Conservation (phyloP, 2,797 vertebrate species). For the Enteromius trimaculatus region DNA sequence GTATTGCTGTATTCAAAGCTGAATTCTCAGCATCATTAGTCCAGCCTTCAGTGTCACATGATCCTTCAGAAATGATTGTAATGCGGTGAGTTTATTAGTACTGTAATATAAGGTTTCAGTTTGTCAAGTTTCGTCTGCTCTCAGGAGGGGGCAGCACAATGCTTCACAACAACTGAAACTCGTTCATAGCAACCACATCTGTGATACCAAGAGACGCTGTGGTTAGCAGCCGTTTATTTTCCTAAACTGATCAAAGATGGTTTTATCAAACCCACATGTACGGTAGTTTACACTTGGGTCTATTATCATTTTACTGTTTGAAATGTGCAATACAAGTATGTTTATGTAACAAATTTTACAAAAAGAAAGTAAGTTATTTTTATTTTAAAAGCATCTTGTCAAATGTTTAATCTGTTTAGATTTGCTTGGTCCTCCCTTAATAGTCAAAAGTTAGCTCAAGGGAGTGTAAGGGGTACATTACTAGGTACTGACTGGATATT, state of each 20-base stretch:
- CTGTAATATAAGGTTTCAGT: background rate
- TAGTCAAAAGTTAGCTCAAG: background rate
- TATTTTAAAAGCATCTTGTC: background rate
- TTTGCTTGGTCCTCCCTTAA: background rate
- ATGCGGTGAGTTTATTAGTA: background rate
- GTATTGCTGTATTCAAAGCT: background rate
- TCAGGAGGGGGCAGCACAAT: constrained; percentile 44
- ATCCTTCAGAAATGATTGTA: background rate
- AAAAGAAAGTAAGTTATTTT: background rate
- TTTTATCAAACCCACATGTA: background rate
- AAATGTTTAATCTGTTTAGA: background rate
- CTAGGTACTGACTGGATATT: background rate
- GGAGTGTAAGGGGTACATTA: background rate
- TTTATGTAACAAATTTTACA: background rate
- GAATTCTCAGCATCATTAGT: background rate
- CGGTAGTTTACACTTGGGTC: background rate
- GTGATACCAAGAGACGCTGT: background rate
- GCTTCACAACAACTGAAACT: constrained; percentile 4
- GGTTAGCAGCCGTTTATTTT: constrained; percentile 18
- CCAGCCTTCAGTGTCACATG: background rate
- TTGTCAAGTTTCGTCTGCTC: background rate
- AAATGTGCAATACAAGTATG: background rate
- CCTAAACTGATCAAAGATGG: constrained; percentile 8
- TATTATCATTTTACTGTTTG: background rate
- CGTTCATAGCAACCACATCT: background rate